Conservation (phyloP, 2,113 vertebrate species). For the Talpa occidentalis region DNA sequence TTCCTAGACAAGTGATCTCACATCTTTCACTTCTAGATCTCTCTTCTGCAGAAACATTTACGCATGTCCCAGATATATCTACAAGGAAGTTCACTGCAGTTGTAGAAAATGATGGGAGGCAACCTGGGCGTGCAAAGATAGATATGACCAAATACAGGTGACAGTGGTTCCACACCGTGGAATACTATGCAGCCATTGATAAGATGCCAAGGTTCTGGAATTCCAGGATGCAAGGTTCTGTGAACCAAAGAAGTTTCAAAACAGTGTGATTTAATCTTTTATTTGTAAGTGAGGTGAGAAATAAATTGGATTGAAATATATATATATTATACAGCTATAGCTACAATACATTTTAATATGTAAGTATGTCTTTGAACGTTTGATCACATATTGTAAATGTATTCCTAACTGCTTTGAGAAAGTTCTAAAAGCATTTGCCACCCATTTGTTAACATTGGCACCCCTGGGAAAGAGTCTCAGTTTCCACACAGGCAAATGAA, state of each 20-base stretch:
- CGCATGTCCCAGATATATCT: not conserved
- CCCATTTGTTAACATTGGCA: not conserved
- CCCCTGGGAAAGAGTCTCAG: not conserved
- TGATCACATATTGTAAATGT: not conserved
- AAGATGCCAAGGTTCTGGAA: not conserved
- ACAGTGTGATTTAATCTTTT: not conserved
- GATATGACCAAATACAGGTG: not conserved
- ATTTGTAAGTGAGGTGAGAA: not conserved
- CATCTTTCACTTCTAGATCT: constrained; percentile 8
- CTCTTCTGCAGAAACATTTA: constrained; percentile 53
- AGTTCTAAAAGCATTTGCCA: not conserved
- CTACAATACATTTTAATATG: not conserved
- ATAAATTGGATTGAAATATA: not conserved
- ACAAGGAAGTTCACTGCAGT: not conserved
- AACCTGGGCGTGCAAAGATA: not conserved
- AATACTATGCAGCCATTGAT: too few relatives aligned
- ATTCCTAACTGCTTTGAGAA: not conserved
- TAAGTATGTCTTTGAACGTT: not conserved
- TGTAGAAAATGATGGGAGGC: constrained; percentile 1
- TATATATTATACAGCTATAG: not conserved
- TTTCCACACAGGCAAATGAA: not conserved
- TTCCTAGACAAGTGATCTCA: not conserved
- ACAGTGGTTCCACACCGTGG: not conserved
- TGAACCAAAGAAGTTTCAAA: not conserved
- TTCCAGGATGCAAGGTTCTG: not conserved